Evolutionary conservation across 35 echinoderm and acorn worm genomes (phyloP).

Genomic region (Ptychodera flava): DNA sequence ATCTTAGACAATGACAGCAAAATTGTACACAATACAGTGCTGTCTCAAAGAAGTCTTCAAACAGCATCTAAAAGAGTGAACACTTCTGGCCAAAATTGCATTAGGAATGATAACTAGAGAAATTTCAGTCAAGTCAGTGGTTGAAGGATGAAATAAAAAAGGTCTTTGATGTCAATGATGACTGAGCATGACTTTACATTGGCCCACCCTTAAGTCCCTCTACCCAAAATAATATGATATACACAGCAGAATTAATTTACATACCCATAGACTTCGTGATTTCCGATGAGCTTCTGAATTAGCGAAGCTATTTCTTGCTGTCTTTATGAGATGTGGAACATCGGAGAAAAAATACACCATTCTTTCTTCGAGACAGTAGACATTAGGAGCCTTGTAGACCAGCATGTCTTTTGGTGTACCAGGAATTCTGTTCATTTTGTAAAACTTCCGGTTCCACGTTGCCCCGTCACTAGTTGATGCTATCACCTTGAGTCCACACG

Average conservation of each 20-base stretch:
- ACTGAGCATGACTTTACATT: not conserved
- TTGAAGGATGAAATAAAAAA: not conserved
- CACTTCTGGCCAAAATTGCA: too few species aligned
- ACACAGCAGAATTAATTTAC: too few species aligned
- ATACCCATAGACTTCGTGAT: not conserved
- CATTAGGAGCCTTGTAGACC: not conserved
- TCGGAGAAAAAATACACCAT: not conserved
- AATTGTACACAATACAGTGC: not conserved
- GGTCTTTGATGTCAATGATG: not conserved
- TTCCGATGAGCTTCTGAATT: not conserved
- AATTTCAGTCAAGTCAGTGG: not conserved
- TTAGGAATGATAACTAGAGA: not conserved
- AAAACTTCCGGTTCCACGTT: constrained; percentile 16
- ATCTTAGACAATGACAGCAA: not conserved
- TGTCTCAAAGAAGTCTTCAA: not conserved
- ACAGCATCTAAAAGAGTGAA: not conserved
- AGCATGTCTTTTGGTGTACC: not conserved
- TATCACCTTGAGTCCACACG: constrained; percentile 19
- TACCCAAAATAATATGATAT: too few species aligned
- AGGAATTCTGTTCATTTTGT: not conserved
- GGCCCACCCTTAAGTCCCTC: too few species aligned
- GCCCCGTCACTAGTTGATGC: constrained; percentile 36
- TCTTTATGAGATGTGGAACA: not conserved
- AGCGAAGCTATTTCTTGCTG: not conserved
- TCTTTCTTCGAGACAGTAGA: not conserved